Evolutionary conservation across 2,797 vertebrate species (phyloP), one percentile per base, ranked within the genome.

Genomic region (Malacoraja senta): DNA sequence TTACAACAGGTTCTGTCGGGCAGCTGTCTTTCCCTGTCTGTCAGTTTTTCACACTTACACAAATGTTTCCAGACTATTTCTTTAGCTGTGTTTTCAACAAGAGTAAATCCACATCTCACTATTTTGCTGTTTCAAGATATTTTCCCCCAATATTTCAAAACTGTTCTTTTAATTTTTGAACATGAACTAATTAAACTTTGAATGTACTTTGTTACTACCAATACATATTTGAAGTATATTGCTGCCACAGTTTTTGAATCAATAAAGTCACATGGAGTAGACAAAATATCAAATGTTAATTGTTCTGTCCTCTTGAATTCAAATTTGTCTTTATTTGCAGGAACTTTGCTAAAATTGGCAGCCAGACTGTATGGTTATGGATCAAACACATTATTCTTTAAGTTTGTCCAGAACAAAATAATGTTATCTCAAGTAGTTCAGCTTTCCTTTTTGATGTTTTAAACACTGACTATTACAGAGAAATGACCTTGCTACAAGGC

Each of bases 401-500:
- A 72, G 24, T 74, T 29, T 76, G 35, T 74, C 71, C 24, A 91
- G 13, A 8, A 91, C 21, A 91, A 53, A 91, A 74, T 38, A 44
- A 91, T 74, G 35, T 92, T 24, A 76, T 76, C 44, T 76, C 71
- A 72, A 53, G 58, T 76, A 76, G n/a, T 76, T 74, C 26, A 92
- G 21, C 38, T 92, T 71, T 86, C 29, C 19, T 15, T 53, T 65
- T 86, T 86, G 58, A 86, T 19, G 29, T 86, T 12, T 91, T 92
- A n/a, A 92, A 91, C 8, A 15, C 38, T 29, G 19, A 44, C 90
- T 8, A 58, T 74, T 58, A 38, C 38, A 1, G 12, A 29, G 76
- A 93, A 83, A 78, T 94, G 80, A 93, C 93, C 74, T 93, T 71
- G 90, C 90, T 81, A 21, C 93, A 94, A 10, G 93, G 94, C 90